Evolutionary conservation across 2,888 invertebrate species (phyloP).

Genomic region (Campoplex capitator): DNA sequence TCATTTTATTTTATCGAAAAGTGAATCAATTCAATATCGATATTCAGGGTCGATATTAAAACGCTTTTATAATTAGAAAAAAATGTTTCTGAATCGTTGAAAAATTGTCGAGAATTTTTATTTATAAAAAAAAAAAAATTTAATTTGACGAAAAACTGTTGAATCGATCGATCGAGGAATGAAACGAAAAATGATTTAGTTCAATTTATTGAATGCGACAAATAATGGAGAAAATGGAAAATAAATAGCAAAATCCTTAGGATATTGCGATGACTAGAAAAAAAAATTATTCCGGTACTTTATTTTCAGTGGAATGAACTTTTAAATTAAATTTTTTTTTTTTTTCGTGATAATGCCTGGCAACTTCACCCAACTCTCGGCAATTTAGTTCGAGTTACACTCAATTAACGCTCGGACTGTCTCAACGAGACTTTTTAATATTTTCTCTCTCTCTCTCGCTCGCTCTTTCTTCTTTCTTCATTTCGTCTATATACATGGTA

Average conservation of each 20-base stretch:
- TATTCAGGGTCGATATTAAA: too few relatives aligned
- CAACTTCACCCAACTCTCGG: slow-evolving; percentile 75
- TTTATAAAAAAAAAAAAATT: not conserved
- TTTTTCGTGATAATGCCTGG: slow-evolving; percentile 53
- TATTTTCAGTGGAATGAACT: slow-evolving; percentile 19
- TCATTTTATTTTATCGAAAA: not conserved
- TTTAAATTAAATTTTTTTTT: slow-evolving; percentile 1
- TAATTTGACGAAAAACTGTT: not conserved
- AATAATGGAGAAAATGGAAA: not conserved
- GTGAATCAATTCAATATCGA: not conserved
- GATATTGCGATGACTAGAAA: not conserved
- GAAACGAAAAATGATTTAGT: not conserved
- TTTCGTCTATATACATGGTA: slow-evolving; percentile 26
- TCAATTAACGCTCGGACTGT: slow-evolving; percentile 75
- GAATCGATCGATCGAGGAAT: not conserved
- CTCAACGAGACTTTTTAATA: slow-evolving; percentile 71
- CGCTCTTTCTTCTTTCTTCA: slow-evolving; percentile 33
- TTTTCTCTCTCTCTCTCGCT: slow-evolving; percentile 8
- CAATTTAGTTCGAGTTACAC: slow-evolving; percentile 75
- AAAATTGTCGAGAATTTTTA: not conserved
- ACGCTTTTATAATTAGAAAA: too few relatives aligned
- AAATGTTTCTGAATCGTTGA: too few relatives aligned
- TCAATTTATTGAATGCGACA: not conserved
- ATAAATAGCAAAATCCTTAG: not conserved
- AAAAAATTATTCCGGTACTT: not conserved